Percentiles rank a stretch among this genome's conserved stretches.
These are phyloP conservation scores for Meda fulgida DNA, from an alignment of 2,797 vertebrate genomes.

Conservation along the genomic window DNA sequence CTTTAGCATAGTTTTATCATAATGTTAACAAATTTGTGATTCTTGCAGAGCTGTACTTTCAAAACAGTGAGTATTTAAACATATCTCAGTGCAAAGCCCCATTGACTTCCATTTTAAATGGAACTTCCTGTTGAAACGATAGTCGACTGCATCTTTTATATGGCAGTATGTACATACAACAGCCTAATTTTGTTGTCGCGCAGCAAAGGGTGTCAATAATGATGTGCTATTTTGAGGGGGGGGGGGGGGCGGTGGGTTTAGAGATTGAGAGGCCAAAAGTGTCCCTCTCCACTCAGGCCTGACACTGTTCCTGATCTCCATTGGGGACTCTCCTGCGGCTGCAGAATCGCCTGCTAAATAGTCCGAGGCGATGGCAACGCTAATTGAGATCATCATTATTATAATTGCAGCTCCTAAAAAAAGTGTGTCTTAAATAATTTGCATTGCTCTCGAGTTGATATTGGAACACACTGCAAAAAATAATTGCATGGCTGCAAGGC, in stretches of 20 bases:
- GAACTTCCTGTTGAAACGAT: neutral
- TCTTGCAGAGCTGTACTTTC: neutral
- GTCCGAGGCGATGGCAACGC: slow-evolving; percentile 82
- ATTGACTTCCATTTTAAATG: neutral
- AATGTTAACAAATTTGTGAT: neutral
- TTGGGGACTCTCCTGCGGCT: slow-evolving; percentile 76
- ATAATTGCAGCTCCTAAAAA: slow-evolving; percentile 83
- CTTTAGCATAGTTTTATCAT: no score
- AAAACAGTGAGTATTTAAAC: neutral
- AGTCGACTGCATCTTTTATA: neutral
- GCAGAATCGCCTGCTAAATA: slow-evolving; percentile 83
- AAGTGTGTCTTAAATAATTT: slow-evolving; percentile 87
- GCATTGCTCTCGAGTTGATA: slow-evolving; percentile 86
- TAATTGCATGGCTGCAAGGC: slow-evolving; percentile 84
- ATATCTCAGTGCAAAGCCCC: neutral
- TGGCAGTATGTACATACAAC: neutral
- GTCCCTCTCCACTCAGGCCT: slow-evolving; percentile 64
- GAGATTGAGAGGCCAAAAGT: slow-evolving; percentile 40
- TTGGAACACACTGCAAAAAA: slow-evolving; percentile 80
- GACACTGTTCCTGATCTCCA: slow-evolving; percentile 74
- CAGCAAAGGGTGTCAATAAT: neutral
- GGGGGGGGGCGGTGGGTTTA: no score
- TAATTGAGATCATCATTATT: slow-evolving; percentile 90
- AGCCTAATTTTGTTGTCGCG: slow-evolving; percentile 2
- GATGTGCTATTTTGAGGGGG: neutral